Conservation (phyloP, 2,888 invertebrate genomes). For the Cheilosia vernalis region DNA sequence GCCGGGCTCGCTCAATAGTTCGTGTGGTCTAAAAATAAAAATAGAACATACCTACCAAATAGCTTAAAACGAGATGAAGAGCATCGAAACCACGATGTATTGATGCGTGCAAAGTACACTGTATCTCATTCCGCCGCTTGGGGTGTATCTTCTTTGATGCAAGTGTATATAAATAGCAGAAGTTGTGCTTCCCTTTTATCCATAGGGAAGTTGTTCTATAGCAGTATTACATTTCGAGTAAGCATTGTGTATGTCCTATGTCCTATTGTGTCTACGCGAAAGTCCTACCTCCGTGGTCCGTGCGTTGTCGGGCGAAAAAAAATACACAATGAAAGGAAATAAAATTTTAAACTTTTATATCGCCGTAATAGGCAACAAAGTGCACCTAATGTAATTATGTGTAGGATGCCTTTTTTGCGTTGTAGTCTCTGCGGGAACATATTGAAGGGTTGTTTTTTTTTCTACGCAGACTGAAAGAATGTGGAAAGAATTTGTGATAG, state of each 20-base stretch:
- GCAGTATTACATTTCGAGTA: not conserved
- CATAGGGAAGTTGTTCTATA: constrained; percentile 37
- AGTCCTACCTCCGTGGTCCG: not conserved
- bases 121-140: constrained; percentile 13
- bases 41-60: constrained; percentile 51
- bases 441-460: not conserved
- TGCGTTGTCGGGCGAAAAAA: not conserved
- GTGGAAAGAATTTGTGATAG: no score
- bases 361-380: not conserved
- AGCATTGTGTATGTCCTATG: constrained; percentile 19
- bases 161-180: constrained; percentile 37
- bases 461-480: no score
- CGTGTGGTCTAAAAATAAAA: constrained; percentile 60
- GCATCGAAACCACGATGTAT: constrained; percentile 32
- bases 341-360: not conserved
- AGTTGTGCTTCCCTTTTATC: constrained; percentile 27
- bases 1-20: constrained; percentile 56
- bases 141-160: constrained; percentile 30
- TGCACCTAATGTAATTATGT: constrained; percentile 5
- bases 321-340: not conserved
- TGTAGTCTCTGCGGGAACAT: not conserved
- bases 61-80: constrained; percentile 26
- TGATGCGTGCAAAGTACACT: constrained; percentile 59
- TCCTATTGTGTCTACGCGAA: constrained; percentile 27
- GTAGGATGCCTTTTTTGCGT: not conserved